Evolutionary conservation across 2,113 vertebrate genomes (phyloP), one percentile per base, ranked within the genome.

Genomic region (Sciurus niger): DNA sequence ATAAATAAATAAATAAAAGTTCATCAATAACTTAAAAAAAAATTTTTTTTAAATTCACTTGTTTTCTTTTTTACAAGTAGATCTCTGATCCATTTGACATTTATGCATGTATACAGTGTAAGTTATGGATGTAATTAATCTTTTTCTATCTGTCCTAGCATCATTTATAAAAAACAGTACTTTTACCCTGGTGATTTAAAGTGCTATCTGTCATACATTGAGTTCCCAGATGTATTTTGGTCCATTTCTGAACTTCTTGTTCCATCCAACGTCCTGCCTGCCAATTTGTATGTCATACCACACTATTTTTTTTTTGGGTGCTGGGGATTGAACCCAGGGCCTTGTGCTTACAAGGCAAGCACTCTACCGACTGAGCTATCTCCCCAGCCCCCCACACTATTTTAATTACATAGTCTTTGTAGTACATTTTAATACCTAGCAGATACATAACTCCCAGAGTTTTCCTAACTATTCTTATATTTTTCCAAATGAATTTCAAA

Each of bases 401-500:
- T 88, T n/a, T 55, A 87, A 74, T 67, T 67, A 80, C 13, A 85
- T 12, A 55, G 65, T 1, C 55, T 58, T 58, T 58, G 20, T 58
- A 58, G 55, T 58, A 58, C 22, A 58, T 58, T 58, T 58, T 17
- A 58, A 58, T 58, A 22, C 55, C 55, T 58, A 22, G 55, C 6
- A 58, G 55, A 6, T 58, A 22, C 53, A 53, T 58, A 22, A 58
- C 20, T 58, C 55, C 55, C 28, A 86, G 65, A 46, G 37, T 86
- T 90, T 70, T 51, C 88, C n/a, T 77, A 89, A 58, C 70, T 60
- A 43, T 43, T 82, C 67, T 83, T 79, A 68, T 1, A 22, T 34
- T 70, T 89, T 93, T 60, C 53, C 65, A 84, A 84, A 37, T 63
- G 8, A 93, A 93, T 14, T 65, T 73, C n/a, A 91, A 96, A 91